Evolutionary conservation across 2,113 vertebrate genomes (phyloP).

Genomic region (Protomyctophum bolini): DNA sequence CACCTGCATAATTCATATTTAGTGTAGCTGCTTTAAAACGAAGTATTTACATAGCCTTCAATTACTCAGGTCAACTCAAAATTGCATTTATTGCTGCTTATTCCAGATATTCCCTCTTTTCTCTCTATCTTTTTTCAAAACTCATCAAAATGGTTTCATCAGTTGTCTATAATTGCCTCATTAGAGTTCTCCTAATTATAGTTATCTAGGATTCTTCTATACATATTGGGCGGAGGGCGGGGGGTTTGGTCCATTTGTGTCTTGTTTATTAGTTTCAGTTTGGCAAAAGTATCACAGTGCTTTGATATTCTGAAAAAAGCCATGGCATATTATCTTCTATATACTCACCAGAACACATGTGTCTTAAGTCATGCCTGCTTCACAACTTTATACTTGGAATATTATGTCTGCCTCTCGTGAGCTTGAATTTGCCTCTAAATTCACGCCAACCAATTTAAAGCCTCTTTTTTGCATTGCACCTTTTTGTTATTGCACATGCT

Average conservation of each 20-base stretch:
- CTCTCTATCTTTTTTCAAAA: conserved; percentile 28
- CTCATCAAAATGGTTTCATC: conserved; percentile 77
- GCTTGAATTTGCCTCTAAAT: conserved; percentile 49
- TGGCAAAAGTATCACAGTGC: conserved; percentile 31
- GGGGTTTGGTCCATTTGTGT: conserved; percentile 27
- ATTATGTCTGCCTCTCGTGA: conserved; percentile 61
- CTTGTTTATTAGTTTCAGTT: conserved; percentile 50
- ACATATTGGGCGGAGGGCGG: conserved; percentile 57
- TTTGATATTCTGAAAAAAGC: conserved; percentile 16
- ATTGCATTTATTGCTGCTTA: conserved; percentile 62
- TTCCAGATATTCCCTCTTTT: conserved; percentile 59
- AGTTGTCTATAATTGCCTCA: conserved; percentile 79
- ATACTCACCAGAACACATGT: conserved; percentile 9
- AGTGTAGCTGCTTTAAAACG: conserved; percentile 60
- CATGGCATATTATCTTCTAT: conserved; percentile 1
- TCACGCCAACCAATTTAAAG: conserved; percentile 4
- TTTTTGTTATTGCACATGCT: too few species aligned
- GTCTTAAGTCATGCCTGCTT: conserved; percentile 17
- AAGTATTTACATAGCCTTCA: conserved; percentile 67
- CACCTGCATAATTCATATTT: conserved; percentile 76
- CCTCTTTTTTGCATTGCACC: background rate
- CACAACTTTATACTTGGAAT: conserved; percentile 62
- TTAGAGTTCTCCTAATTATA: conserved; percentile 80
- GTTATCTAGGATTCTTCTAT: conserved; percentile 76
- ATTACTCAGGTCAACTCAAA: conserved; percentile 71